phyloP scores from a whole-genome alignment of 2,888 invertebrate genomes.

The Drosophila ezoana region DNA sequence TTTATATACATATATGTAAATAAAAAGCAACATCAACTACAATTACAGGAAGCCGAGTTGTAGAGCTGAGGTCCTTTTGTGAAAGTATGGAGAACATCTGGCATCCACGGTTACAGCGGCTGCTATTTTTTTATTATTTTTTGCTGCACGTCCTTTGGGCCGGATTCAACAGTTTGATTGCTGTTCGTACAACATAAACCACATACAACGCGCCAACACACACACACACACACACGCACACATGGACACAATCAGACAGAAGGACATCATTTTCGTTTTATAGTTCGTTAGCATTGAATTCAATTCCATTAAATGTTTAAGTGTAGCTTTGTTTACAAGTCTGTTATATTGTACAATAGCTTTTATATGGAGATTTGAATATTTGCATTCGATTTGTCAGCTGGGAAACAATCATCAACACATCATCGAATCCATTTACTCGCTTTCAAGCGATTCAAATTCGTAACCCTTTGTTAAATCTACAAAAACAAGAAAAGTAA shows the following conservation, averaged over 20 bases:
- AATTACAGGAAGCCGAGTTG: background rate
- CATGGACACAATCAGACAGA: background rate
- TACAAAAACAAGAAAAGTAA: background rate
- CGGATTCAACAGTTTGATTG: constrained; percentile 70
- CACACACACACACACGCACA: constrained; percentile 4
- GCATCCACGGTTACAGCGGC: constrained; percentile 26
- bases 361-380: constrained; percentile 6
- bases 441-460: background rate
- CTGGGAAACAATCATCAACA: constrained; percentile 12
- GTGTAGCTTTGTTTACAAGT: constrained; percentile 9
- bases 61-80: background rate
- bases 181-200: constrained; percentile 33
- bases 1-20: background rate
- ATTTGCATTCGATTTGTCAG: constrained; percentile 14
- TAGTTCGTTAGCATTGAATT: constrained; percentile 19
- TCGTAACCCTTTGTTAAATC: background rate
- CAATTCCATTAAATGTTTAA: constrained; percentile 16
- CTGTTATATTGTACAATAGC: background rate
- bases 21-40: background rate
- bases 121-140: constrained; percentile 40
- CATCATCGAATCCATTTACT: constrained; percentile 5
- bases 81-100: background rate
- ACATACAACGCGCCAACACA: constrained; percentile 5
- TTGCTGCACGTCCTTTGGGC: constrained; percentile 42
- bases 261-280: constrained; percentile 1